Conservation (phyloP, 1,140 invertebrate genomes). For the Drosophila azteca region DNA sequence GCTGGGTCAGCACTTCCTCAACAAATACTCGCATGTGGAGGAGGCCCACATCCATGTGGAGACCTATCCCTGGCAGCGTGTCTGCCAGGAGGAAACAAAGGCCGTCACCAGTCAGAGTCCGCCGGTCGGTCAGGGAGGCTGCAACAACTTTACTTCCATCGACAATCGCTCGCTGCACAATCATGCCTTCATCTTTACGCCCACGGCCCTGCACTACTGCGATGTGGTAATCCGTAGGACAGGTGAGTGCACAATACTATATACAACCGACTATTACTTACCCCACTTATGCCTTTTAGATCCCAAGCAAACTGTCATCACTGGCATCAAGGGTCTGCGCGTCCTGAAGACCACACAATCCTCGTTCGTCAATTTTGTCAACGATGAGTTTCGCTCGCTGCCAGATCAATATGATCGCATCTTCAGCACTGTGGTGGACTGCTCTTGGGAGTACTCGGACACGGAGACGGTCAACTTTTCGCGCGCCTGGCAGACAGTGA, state of each 20-base stretch:
- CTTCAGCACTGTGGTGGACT: conserved; percentile 89
- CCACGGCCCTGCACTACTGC: conserved; percentile 87
- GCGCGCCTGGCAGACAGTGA: conserved; percentile 87
- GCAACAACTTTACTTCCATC: conserved; percentile 39
- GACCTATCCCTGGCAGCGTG: conserved; percentile 89
- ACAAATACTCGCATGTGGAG: conserved; percentile 88
- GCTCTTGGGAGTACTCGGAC: conserved; percentile 88
- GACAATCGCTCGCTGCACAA: conserved; percentile 86
- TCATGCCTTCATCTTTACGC: conserved; percentile 89
- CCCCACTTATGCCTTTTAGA: conserved; percentile 29
- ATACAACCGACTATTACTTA: not conserved
- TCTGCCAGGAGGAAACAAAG: conserved; percentile 84
- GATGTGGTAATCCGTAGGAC: conserved; percentile 87
- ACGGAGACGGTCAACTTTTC: conserved; percentile 87
- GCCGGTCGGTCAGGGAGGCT: not conserved
- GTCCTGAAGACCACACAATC: conserved; percentile 91
- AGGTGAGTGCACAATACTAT: conserved; percentile 84
- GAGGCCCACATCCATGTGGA: conserved; percentile 88
- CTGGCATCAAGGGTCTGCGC: conserved; percentile 87
- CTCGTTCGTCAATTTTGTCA: conserved; percentile 90
- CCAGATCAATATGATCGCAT: conserved; percentile 90
- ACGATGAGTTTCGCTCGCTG: conserved; percentile 90
- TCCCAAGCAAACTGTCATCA: conserved; percentile 85
- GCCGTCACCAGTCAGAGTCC: not conserved
- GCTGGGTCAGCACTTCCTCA: conserved; percentile 89